Percentiles rank a stretch among this genome's conserved stretches.
These are phyloP conservation scores for Anoplius nigerrimus DNA, from an alignment of 2,888 invertebrate species.

Conservation along the genomic window DNA sequence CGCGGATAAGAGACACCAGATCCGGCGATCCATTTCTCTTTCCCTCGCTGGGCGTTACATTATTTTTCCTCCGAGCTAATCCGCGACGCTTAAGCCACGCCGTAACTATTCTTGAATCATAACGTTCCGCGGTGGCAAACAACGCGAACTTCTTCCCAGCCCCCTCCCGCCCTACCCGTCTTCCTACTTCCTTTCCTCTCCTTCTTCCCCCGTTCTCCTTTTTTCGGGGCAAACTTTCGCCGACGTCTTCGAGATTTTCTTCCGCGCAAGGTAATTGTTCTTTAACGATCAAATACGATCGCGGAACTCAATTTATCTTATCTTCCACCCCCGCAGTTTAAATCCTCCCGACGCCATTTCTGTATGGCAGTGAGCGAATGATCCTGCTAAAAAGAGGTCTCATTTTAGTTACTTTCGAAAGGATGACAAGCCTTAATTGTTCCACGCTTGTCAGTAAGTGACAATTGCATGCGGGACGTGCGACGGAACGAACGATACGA, in stretches of 20 bases:
- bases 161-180: neutral
- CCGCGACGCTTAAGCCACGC: slow-evolving; percentile 2
- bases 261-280: neutral
- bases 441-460: too few species aligned
- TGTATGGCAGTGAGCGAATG: too few species aligned
- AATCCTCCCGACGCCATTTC: too few species aligned
- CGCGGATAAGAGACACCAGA: neutral
- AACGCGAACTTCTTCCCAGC: slow-evolving; percentile 1
- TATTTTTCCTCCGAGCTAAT: slow-evolving; percentile 11
- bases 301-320: too few species aligned
- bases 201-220: slow-evolving; percentile 1
- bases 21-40: neutral
- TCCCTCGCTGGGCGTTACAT: slow-evolving; percentile 1
- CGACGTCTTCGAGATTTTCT: neutral
- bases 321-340: too few species aligned
- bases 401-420: too few species aligned
- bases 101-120: slow-evolving; percentile 1
- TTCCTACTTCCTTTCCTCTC: slow-evolving; percentile 2
- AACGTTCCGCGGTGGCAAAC: slow-evolving; percentile 1
- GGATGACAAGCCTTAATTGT: too few species aligned
- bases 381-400: too few species aligned
- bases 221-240: neutral
- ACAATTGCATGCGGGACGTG: too few species aligned
- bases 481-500: too few species aligned
- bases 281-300: neutral